Percentiles rank a stretch among this genome's conserved stretches.
Evolutionary conservation across 2,888 invertebrate genomes (phyloP).

Genomic region (Pyrrhosoma nymphula): DNA sequence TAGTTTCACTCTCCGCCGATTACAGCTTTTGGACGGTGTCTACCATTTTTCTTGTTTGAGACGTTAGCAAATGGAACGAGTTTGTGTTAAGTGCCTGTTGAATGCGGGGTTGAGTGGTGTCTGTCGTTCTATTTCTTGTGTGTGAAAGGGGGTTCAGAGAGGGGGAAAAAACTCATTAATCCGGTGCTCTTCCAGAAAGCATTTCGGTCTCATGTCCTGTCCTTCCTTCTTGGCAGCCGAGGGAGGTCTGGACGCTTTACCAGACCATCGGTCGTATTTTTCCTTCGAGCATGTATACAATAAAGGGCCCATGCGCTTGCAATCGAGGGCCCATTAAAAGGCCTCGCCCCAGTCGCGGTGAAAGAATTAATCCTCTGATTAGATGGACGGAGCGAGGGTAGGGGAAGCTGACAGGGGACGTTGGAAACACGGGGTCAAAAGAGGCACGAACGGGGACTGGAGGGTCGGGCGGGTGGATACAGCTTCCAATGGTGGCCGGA

Average conservation of each 20-base stretch:
- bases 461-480: background rate
- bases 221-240: background rate
- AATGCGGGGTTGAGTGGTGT: background rate
- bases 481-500: background rate
- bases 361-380: background rate
- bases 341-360: background rate
- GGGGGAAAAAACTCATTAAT: background rate
- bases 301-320: too few species aligned
- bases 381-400: background rate
- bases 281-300: too few species aligned
- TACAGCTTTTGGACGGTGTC: background rate
- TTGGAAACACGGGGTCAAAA: background rate
- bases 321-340: slow-evolving; percentile 27
- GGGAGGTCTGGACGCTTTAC: too few species aligned
- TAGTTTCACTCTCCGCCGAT: background rate
- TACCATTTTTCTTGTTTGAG: background rate
- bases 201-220: background rate
- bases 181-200: background rate
- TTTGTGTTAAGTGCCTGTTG: background rate
- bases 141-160: too few species aligned
- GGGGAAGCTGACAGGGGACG: background rate
- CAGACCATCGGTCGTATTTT: too few species aligned
- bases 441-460: background rate
- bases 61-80: slow-evolving; percentile 14
- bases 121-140: background rate